phyloP scores from a whole-genome alignment of 2,797 vertebrate species.

The Picus viridis region DNA sequence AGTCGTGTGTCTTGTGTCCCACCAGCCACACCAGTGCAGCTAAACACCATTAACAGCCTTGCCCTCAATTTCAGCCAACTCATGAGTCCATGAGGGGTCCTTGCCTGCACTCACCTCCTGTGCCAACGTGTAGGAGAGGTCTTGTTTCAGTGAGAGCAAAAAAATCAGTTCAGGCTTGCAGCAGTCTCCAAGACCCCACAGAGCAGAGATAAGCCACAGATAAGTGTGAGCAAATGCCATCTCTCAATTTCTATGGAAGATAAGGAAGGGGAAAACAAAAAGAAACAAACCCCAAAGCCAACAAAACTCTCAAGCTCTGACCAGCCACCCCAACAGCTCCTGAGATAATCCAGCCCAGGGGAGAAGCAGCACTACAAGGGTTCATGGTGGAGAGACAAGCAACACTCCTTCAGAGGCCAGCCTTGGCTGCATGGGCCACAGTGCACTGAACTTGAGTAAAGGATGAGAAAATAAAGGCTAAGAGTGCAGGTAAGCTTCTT shows the following conservation, averaged over 20 bases:
- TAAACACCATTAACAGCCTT: not conserved
- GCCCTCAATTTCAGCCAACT: not conserved
- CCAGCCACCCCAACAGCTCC: not conserved
- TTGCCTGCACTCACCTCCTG: not conserved
- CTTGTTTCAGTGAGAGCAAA: not conserved
- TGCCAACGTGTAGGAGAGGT: not conserved
- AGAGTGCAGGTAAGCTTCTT: constrained; percentile 35
- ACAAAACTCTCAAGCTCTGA: not conserved
- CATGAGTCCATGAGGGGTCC: not conserved
- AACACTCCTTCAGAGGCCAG: not conserved
- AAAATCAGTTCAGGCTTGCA: not conserved
- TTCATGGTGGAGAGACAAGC: not conserved
- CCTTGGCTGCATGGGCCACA: not conserved
- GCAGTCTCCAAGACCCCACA: not conserved
- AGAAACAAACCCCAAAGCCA: no score
- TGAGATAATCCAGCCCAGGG: not conserved
- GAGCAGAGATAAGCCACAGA: not conserved
- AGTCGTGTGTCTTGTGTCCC: not conserved
- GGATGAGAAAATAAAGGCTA: not conserved
- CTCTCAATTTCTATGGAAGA: not conserved
- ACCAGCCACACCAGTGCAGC: not conserved
- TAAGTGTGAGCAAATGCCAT: not conserved
- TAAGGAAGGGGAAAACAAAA: not conserved
- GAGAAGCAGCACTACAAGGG: not conserved
- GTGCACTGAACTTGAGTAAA: not conserved